Percentiles rank a stretch among this genome's conserved stretches.
Conservation (phyloP, 2,113 vertebrate species). For the Candoia aspera region DNA sequence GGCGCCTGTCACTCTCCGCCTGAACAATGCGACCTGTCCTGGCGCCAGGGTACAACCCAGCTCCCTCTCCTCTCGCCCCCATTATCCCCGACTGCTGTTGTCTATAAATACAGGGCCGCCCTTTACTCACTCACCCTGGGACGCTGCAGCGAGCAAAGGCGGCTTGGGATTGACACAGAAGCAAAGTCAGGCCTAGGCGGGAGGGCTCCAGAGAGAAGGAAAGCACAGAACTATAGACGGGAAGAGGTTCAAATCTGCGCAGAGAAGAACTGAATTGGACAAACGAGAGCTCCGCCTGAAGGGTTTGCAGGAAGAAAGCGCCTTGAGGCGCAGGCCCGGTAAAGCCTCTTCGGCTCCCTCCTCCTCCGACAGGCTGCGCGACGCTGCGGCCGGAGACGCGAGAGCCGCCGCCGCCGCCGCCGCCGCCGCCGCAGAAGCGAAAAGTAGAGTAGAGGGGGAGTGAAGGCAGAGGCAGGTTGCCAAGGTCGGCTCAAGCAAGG, state of each 20-base stretch:
- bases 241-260: not conserved
- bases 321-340: not conserved
- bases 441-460: not conserved
- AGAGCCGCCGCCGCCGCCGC: not conserved
- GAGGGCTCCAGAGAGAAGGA: not conserved
- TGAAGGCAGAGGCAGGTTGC: not conserved
- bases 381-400: not conserved
- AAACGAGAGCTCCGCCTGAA: not conserved
- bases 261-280: not conserved
- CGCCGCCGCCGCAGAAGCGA: not conserved
- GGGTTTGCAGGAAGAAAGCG: not conserved
- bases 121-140: slow-evolving; percentile 14
- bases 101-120: slow-evolving; percentile 21
- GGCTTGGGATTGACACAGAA: not conserved
- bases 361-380: not conserved
- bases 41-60: not conserved
- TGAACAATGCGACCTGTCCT: not conserved
- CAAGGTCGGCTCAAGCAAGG: not conserved
- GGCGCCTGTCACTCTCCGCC: slow-evolving; percentile 23
- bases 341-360: not conserved
- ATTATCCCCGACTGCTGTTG: slow-evolving; percentile 9
- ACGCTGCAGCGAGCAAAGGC: not conserved
- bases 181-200: too few species aligned
- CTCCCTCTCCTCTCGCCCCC: not conserved
- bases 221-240: not conserved